A percentile compares a stretch with the other conserved stretches of the same genome.
Conservation (phyloP, 2,113 vertebrate species). For the Pardalotus punctatus region DNA sequence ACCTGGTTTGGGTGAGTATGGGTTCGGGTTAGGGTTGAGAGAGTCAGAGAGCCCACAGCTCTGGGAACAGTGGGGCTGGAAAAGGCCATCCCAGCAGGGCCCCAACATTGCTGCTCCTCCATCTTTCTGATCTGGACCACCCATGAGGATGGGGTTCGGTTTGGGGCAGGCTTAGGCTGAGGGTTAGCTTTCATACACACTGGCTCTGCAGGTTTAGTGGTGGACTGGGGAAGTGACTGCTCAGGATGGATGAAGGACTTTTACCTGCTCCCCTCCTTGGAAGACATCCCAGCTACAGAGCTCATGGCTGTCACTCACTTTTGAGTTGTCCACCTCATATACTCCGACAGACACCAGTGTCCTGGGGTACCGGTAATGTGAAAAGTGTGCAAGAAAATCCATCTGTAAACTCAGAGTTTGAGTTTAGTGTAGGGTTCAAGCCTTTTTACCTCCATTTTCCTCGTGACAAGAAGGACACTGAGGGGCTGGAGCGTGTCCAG, state of each 20-base stretch:
- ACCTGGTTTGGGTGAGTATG: background rate
- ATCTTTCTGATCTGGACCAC: background rate
- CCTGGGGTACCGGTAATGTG: too few relatives aligned
- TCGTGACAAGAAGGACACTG: background rate
- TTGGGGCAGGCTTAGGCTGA: background rate
- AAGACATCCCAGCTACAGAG: background rate
- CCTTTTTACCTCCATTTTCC: background rate
- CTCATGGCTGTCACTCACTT: rapidly evolving
- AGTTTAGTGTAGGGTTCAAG: background rate
- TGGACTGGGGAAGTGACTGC: background rate
- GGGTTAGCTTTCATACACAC: background rate
- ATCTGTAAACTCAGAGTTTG: background rate
- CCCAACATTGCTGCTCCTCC: background rate
- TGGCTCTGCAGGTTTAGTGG: background rate
- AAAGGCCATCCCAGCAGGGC: background rate
- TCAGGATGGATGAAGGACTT: background rate
- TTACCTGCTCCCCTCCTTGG: background rate
- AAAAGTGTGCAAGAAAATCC: background rate
- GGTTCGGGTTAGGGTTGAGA: background rate
- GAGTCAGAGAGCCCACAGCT: background rate
- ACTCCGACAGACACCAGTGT: rapidly evolving
- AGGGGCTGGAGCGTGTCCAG: background rate
- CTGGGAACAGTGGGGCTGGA: background rate
- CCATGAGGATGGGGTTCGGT: rapidly evolving
- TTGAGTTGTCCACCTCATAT: background rate